Evolutionary conservation across 2,113 vertebrate genomes (phyloP).

Genomic region (Gadus chalcogrammus): DNA sequence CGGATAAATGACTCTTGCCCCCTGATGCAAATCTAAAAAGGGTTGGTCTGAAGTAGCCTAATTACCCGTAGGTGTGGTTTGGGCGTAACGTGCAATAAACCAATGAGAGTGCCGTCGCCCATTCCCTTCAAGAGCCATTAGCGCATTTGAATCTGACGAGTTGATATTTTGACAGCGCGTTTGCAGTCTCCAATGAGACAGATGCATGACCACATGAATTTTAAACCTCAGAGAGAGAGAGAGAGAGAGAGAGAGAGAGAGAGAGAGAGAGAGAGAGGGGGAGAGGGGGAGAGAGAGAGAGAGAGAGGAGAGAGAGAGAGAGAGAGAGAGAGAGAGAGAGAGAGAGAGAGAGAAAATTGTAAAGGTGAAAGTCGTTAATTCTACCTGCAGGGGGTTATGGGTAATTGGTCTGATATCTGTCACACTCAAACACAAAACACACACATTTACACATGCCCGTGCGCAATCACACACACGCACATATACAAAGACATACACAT

Average conservation of each 20-base stretch:
- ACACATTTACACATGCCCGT: neutral
- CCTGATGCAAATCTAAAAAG: no score
- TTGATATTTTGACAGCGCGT: no score
- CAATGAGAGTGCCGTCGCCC: no score
- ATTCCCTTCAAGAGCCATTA: no score
- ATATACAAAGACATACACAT: no score
- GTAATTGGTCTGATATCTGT: slow-evolving; percentile 58
- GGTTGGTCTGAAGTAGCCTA: no score
- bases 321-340: neutral
- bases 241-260: slow-evolving; percentile 5
- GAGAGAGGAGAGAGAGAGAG: neutral
- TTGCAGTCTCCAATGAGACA: no score
- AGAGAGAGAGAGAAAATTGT: neutral
- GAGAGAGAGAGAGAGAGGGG: neutral
- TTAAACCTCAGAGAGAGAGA: neutral
- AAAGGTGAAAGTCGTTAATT: slow-evolving; percentile 71
- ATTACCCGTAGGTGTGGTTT: no score
- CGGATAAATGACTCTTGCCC: no score
- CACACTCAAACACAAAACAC: slow-evolving; percentile 22
- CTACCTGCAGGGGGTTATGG: slow-evolving; percentile 50
- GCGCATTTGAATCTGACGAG: no score
- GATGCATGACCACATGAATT: no score
- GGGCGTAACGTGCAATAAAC: no score
- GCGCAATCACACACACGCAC: neutral
- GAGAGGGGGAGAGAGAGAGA: neutral